Conservation (phyloP, 2,113 vertebrate genomes). For the Channa argus region DNA sequence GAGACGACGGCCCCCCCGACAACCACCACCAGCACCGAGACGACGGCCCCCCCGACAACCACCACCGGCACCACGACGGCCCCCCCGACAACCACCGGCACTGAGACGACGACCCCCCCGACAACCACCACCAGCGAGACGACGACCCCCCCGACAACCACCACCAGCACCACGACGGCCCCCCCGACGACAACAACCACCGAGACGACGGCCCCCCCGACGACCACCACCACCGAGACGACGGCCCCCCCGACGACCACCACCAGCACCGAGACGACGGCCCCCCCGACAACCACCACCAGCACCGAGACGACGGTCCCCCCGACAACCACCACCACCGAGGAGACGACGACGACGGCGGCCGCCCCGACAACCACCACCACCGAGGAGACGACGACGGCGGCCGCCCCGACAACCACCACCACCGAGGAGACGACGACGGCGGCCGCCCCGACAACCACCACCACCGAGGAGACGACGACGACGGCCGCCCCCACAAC, state of each 20-base stretch:
- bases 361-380: no score
- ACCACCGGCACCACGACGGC: neutral
- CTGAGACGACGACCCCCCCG: neutral
- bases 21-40: neutral
- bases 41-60: neutral
- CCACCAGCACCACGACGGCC: neutral
- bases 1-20: neutral
- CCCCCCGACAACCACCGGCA: neutral
- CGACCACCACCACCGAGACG: neutral
- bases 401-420: neutral
- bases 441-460: neutral
- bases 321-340: neutral
- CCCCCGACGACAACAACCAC: neutral
- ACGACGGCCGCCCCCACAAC: fast-evolving
- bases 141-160: neutral
- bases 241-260: neutral
- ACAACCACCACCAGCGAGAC: no score
- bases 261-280: neutral
- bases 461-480: neutral
- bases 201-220: neutral
- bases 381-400: neutral
- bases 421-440: neutral
- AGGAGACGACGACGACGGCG: no score
- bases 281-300: neutral
- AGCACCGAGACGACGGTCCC: neutral